Evolutionary conservation across 2,888 invertebrate genomes (phyloP).

Genomic region (Meganola albula): DNA sequence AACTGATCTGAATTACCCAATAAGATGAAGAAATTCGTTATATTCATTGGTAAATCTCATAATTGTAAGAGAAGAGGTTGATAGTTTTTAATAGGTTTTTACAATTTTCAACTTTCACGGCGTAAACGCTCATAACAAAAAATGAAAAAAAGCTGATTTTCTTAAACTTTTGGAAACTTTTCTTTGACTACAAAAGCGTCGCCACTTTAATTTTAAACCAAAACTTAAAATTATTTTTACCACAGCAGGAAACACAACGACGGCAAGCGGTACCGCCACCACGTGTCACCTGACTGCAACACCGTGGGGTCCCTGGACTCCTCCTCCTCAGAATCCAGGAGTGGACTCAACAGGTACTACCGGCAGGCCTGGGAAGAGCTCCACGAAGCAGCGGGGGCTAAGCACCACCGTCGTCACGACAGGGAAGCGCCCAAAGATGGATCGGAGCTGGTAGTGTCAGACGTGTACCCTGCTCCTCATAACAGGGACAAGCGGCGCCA

Average conservation of each 20-base stretch:
- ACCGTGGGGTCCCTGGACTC: constrained; percentile 94
- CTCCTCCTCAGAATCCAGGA: constrained; percentile 89
- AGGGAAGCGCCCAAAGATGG: constrained; percentile 82
- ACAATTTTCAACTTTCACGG: too few species aligned
- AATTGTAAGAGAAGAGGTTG: too few species aligned
- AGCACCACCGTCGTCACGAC: constrained; percentile 64
- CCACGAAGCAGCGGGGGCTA: constrained; percentile 85
- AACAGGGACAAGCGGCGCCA: constrained; percentile 80
- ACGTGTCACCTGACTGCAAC: constrained; percentile 93
- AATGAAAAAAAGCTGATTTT: too few species aligned
- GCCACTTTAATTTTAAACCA: background rate
- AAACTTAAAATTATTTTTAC: constrained; percentile 3
- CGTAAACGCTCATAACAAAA: too few species aligned
- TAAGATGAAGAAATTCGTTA: too few species aligned
- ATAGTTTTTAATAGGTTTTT: too few species aligned
- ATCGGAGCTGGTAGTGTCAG: constrained; percentile 86
- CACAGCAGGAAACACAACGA: constrained; percentile 76
- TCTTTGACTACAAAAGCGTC: too few species aligned
- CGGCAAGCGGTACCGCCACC: constrained; percentile 92
- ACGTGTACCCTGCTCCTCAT: constrained; percentile 72
- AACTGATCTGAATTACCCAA: too few species aligned
- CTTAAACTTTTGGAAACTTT: too few species aligned
- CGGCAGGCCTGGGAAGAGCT: constrained; percentile 96
- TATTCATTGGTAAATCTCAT: too few species aligned
- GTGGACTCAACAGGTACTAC: constrained; percentile 91